These are phyloP conservation scores for Ashinkailepas kermadecensis DNA, from an alignment of 2,888 invertebrate genomes.

Conservation along the genomic window DNA sequence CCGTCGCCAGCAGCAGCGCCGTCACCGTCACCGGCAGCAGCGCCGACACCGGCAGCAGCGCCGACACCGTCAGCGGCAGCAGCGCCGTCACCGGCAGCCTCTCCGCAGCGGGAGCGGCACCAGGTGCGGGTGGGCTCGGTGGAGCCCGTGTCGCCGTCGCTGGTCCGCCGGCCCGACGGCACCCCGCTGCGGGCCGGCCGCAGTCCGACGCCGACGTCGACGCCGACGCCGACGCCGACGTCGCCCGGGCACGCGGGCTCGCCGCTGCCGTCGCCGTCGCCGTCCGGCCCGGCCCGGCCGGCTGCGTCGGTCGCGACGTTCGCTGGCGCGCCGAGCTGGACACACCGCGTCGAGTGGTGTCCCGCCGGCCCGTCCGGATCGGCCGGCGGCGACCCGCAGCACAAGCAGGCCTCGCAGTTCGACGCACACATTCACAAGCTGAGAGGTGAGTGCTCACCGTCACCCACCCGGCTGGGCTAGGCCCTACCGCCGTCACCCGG, in stretches of 20 bases:
- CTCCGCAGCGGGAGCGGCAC: neutral
- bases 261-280: neutral
- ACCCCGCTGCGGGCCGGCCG: neutral
- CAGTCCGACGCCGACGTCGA: conserved; percentile 2
- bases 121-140: conserved; percentile 1
- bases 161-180: conserved; percentile 1
- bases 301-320: neutral
- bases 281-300: neutral
- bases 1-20: neutral
- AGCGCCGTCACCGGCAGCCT: neutral
- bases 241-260: neutral
- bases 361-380: neutral
- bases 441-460: neutral
- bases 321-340: neutral
- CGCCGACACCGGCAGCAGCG: neutral
- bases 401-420: conserved; percentile 4
- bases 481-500: no score
- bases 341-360: conserved; percentile 2
- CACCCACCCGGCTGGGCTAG: neutral
- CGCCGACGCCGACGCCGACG: neutral
- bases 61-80: neutral
- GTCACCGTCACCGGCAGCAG: neutral
- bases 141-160: conserved; percentile 18
- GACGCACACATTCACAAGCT: neutral
- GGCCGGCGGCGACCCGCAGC: conserved; percentile 2